Percentiles rank a stretch among this genome's conserved stretches.
Conservation (phyloP, 1,140 invertebrate species). For the Meloidogyne exigua region DNA sequence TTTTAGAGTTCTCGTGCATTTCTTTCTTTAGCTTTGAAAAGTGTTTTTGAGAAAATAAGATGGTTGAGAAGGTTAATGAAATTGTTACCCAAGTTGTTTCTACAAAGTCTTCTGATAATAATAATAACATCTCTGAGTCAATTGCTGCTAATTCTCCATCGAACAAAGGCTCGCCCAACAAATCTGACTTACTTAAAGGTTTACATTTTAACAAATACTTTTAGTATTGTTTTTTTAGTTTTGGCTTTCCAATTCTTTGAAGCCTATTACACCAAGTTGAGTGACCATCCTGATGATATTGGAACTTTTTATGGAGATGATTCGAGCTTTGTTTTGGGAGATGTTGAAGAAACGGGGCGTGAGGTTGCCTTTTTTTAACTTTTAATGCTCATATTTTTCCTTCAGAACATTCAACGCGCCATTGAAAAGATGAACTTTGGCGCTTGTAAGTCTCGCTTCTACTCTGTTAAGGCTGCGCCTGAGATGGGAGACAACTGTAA, state of each 20-base stretch:
- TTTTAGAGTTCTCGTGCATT: background rate
- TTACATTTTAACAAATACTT: background rate
- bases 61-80: conserved; percentile 27
- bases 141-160: background rate
- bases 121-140: background rate
- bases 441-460: conserved; percentile 31
- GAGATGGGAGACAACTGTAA: conserved; percentile 9
- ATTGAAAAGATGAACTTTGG: conserved; percentile 31
- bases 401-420: conserved; percentile 27
- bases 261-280: conserved; percentile 25
- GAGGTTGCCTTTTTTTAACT: conserved; percentile 24
- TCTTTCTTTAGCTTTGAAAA: background rate
- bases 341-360: conserved; percentile 29
- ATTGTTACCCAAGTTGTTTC: conserved; percentile 10
- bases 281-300: conserved; percentile 27
- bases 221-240: background rate
- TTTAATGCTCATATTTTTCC: background rate
- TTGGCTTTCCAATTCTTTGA: conserved; percentile 28
- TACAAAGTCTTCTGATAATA: conserved; percentile 5
- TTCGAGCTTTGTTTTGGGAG: conserved; percentile 31
- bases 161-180: conserved; percentile 13
- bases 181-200: background rate
- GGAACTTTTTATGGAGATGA: conserved; percentile 35
- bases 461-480: conserved; percentile 27
- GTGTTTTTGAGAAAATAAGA: background rate